These are phyloP conservation scores for Galerucella nymphaeae DNA, from an alignment of 2,888 invertebrate genomes.

Conservation along the genomic window DNA sequence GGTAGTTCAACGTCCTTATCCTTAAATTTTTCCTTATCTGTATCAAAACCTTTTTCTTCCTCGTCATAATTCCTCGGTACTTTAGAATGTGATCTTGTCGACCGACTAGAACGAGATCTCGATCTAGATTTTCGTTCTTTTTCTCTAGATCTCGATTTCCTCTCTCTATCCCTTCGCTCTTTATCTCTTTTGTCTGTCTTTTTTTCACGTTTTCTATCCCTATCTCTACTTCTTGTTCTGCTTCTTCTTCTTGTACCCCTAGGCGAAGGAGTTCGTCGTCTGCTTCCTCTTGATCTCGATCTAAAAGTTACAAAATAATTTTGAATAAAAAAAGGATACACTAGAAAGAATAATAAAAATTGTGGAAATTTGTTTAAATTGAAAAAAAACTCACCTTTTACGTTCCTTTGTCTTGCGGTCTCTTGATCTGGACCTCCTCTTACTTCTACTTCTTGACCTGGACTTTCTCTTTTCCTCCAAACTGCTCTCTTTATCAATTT, in stretches of 20 bases:
- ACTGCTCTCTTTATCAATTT: constrained; percentile 59
- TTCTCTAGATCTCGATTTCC: constrained; percentile 45
- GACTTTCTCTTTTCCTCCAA: constrained; percentile 57
- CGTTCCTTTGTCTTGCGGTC: constrained; percentile 67
- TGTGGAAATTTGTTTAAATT: neutral
- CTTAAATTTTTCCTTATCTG: constrained; percentile 59
- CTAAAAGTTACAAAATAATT: constrained; percentile 35
- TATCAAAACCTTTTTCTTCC: constrained; percentile 67
- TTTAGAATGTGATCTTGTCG: constrained; percentile 57
- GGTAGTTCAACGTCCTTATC: constrained; percentile 39
- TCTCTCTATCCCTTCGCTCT: constrained; percentile 56
- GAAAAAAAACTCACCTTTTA: constrained; percentile 40
- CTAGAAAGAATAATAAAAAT: neutral
- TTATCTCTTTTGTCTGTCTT: constrained; percentile 57
- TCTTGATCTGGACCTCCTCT: constrained; percentile 68
- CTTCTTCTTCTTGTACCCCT: constrained; percentile 55
- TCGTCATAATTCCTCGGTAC: constrained; percentile 68
- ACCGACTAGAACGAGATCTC: constrained; percentile 50
- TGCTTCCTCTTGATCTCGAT: constrained; percentile 69
- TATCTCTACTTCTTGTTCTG: constrained; percentile 60
- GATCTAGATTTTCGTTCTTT: constrained; percentile 52
- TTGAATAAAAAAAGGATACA: no score
- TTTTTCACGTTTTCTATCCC: constrained; percentile 51
- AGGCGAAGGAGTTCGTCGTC: constrained; percentile 66
- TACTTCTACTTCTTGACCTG: constrained; percentile 71